Conservation (phyloP, 64 coral and sea anemone species). For the Porites australiensis region DNA sequence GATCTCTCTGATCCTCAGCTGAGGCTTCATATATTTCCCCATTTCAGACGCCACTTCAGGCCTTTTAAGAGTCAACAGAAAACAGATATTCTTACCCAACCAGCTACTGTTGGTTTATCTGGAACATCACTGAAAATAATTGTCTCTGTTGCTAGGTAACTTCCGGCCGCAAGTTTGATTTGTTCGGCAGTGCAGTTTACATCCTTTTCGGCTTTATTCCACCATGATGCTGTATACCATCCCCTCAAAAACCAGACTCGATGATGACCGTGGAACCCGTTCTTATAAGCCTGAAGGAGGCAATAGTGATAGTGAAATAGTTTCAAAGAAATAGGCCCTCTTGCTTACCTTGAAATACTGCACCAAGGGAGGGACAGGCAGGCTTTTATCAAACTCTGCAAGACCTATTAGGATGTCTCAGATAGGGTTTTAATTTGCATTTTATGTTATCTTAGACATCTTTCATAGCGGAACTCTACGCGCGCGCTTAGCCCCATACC, state of each 20-base stretch:
- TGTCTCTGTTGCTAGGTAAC: conserved; percentile 53
- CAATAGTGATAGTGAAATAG: neutral
- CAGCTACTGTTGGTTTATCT: conserved; percentile 40
- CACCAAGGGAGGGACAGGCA: too few relatives aligned
- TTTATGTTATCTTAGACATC: too few relatives aligned
- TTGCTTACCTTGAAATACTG: too few relatives aligned
- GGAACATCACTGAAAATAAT: neutral
- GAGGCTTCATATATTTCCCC: too few relatives aligned
- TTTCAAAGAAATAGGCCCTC: neutral
- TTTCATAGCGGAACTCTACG: too few relatives aligned
- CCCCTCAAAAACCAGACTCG: conserved; percentile 68
- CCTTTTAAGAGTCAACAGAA: too few relatives aligned
- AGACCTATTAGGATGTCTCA: too few relatives aligned
- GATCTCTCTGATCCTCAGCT: too few relatives aligned
- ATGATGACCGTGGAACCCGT: conserved; percentile 28
- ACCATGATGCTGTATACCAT: conserved; percentile 56
- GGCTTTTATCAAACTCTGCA: too few relatives aligned
- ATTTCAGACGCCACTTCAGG: too few relatives aligned
- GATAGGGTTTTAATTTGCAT: too few relatives aligned
- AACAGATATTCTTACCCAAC: conserved; percentile 49
- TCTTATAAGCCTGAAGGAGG: conserved; percentile 39
- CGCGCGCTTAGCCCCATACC: too few relatives aligned
- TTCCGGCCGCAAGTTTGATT: conserved; percentile 31
- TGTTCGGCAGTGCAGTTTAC: conserved; percentile 20
- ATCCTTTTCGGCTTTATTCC: neutral